Conservation (phyloP, 2,888 invertebrate genomes). For the Pyrrhosoma nymphula region DNA sequence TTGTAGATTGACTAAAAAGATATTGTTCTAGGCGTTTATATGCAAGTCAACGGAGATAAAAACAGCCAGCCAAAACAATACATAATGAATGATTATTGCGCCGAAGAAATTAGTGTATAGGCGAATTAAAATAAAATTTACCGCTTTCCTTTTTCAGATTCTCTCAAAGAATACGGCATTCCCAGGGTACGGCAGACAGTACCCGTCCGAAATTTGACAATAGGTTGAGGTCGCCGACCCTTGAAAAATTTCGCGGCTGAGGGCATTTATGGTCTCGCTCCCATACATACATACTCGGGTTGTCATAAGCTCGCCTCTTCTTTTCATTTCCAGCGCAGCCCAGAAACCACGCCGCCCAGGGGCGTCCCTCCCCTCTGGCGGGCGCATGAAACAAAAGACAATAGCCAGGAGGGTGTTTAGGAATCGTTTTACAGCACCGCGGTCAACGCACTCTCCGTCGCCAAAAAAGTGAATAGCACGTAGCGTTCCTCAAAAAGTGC, state of each 20-base stretch:
- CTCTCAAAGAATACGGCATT: no score
- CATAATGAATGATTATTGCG: no score
- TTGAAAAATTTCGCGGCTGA: not conserved
- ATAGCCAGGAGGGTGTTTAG: not conserved
- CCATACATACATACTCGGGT: no score
- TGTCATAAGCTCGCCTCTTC: not conserved
- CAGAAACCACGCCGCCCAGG: not conserved
- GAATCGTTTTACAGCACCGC: constrained; percentile 45
- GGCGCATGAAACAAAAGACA: not conserved
- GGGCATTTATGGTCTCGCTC: not conserved
- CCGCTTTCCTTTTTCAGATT: no score
- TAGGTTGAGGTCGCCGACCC: not conserved
- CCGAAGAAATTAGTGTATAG: no score
- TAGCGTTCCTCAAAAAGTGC: not conserved
- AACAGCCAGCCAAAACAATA: no score
- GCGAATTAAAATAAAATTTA: no score
- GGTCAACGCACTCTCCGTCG: constrained; percentile 1
- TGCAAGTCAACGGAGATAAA: no score
- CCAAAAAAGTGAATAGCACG: not conserved
- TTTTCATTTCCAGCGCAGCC: not conserved
- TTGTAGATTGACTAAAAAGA: no score
- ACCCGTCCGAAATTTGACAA: not conserved
- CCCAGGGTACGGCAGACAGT: no score
- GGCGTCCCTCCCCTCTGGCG: not conserved
- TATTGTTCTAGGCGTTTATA: no score